Base-by-base conservation (phyloP, 2,113 vertebrate species). In the Dasyornis broadbenti region DNA sequence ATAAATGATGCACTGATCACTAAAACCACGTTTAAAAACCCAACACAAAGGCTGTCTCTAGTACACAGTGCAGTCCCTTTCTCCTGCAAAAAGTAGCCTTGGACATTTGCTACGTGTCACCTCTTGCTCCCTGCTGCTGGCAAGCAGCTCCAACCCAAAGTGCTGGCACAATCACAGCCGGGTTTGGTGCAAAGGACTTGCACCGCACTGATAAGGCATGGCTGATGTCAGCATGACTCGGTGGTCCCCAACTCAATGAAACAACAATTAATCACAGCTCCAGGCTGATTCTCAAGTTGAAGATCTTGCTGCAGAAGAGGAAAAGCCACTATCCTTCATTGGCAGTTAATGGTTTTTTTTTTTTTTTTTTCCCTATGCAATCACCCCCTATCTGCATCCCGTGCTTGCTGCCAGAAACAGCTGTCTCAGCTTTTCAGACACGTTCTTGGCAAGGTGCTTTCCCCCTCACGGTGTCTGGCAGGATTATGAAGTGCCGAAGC, bases 371-470 rank as follows among this genome's bases (percentile, higher is more conserved):
- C 47, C 52, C 42, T 37, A 2, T 15, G 83, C 54, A 72, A 37
- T 77, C 78, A 35, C 24, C 11, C 23, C 2, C 63, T 81, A 15
- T 49, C 81, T 65, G 70, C 39, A 71, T 60, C 83, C 82, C 52
- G 75, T 71, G 37, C 50, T 76, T 49, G 39, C 83, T 88, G 86
- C 57, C 89, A 82, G 78, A 69, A 82, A 83, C 85, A 86, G 69
- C 52, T 16, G 23, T 66, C 85, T 86, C 71, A 79, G 90, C 82
- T 82, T 88, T 64, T 56, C 64, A 86, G 60, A 77, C 80, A 20
- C 15, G 23, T 89, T 92, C 89, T 83, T 90, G 91, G 91, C 91
- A 89, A 89, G 71, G 72, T 53, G 72, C 64, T 77, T 69, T 79
- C 45, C 59, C 63, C 35, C 54, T 90, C 76, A 60, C 7, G 10